Percentiles rank a stretch among this genome's conserved stretches.
phyloP scores from a whole-genome alignment of 2,113 vertebrate species.

The Eretmochelys imbricata region DNA sequence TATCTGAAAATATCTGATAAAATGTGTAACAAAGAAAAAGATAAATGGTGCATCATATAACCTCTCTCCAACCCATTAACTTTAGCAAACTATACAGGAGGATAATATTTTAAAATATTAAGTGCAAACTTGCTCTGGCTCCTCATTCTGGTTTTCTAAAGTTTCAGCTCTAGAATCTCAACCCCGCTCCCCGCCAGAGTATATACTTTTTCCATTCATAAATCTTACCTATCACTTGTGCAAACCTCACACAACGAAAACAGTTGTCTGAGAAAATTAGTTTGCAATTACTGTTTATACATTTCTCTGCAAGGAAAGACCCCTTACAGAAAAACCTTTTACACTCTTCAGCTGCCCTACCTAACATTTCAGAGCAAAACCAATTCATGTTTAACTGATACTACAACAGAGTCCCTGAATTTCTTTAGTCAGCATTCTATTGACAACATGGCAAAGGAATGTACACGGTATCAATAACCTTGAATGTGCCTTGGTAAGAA shows the following conservation, averaged over 20 bases:
- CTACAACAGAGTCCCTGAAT: background rate
- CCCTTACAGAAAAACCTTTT: no score
- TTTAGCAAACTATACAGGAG: background rate
- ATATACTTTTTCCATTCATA: background rate
- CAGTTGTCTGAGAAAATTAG: background rate
- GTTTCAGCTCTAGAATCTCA: background rate
- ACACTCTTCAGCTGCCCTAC: background rate
- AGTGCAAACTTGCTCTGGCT: background rate
- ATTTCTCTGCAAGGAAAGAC: background rate
- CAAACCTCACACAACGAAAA: background rate
- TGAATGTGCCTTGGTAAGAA: background rate
- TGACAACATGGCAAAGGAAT: background rate
- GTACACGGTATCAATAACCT: background rate
- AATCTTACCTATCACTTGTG: background rate
- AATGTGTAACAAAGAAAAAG: background rate
- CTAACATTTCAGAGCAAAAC: background rate
- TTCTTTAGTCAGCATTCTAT: background rate
- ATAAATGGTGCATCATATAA: fast-evolving
- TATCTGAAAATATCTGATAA: background rate
- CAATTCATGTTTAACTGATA: background rate
- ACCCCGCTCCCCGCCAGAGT: background rate
- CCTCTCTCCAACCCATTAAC: background rate
- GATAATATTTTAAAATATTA: background rate
- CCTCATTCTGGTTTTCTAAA: background rate
- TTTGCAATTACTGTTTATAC: background rate